Evolutionary conservation across 2,888 invertebrate species (phyloP).

Genomic region (Zygogramma bicolorata): DNA sequence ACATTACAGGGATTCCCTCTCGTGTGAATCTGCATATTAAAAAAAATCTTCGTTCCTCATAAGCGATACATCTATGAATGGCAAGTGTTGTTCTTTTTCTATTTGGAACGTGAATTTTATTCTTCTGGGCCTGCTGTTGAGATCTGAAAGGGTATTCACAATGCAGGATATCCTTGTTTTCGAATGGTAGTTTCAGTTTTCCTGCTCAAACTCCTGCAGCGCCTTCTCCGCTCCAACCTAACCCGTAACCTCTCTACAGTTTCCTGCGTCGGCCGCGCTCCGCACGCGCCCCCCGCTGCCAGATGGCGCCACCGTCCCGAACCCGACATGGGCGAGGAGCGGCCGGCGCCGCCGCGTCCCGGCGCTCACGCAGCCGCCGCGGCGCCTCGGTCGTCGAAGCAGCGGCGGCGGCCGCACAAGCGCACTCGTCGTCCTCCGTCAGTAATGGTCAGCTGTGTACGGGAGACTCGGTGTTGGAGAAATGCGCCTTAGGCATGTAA

Average conservation of each 20-base stretch:
- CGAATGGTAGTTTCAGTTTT: no score
- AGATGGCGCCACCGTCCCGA: constrained; percentile 21
- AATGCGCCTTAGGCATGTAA: constrained; percentile 66
- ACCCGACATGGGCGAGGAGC: constrained; percentile 41
- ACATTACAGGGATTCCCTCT: no score
- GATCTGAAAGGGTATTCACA: no score
- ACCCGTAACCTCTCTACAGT: background rate
- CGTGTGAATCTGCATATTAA: no score
- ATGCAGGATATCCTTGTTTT: no score
- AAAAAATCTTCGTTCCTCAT: no score
- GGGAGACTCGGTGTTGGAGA: constrained; percentile 60
- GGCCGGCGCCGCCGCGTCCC: constrained; percentile 53
- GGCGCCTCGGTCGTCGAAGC: constrained; percentile 54
- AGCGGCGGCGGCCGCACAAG: constrained; percentile 57
- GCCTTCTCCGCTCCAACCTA: background rate
- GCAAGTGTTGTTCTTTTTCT: no score
- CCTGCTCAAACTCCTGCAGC: background rate
- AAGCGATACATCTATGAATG: no score
- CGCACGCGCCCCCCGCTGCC: no score
- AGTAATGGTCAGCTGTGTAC: constrained; percentile 65
- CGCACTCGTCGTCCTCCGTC: constrained; percentile 59
- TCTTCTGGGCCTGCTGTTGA: no score
- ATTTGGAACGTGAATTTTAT: no score
- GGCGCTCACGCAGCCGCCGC: constrained; percentile 30
- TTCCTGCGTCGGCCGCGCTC: background rate